phyloP scores from a whole-genome alignment of 2,888 invertebrate genomes.

The Machimus atricapillus region DNA sequence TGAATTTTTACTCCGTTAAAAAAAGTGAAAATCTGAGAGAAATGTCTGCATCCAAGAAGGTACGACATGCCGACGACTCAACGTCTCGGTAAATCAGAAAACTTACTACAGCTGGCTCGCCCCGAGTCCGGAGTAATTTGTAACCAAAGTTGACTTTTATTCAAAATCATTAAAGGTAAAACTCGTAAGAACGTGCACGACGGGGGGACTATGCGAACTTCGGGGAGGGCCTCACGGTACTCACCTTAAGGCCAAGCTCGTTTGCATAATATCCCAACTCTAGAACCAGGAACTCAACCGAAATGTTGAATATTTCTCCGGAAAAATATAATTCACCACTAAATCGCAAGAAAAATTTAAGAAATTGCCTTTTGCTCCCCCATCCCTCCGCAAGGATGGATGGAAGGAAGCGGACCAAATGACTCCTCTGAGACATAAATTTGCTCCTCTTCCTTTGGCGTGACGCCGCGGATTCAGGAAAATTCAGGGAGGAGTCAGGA shows the following conservation, averaged over 20 bases:
- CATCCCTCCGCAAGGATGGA: background rate
- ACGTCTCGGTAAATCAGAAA: background rate
- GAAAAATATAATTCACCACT: conserved; percentile 32
- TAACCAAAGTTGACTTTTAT: background rate
- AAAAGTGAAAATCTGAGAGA: background rate
- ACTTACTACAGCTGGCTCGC: background rate
- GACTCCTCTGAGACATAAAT: conserved; percentile 38
- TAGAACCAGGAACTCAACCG: background rate
- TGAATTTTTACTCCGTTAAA: background rate
- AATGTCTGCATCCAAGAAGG: background rate
- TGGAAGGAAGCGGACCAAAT: conserved; percentile 23
- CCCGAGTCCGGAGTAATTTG: background rate
- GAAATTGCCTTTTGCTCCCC: conserved; percentile 39
- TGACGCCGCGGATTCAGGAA: background rate
- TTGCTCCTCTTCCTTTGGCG: background rate
- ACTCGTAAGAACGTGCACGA: background rate
- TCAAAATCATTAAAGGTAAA: conserved; percentile 21
- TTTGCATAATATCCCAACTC: conserved; percentile 25
- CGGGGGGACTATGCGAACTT: background rate
- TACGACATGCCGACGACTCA: background rate
- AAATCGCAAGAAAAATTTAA: conserved; percentile 36
- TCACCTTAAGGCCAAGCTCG: background rate
- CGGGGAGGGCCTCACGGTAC: background rate
- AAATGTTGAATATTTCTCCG: conserved; percentile 2
- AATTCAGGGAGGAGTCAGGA: background rate